Evolutionary conservation across 2,113 vertebrate genomes (phyloP), one percentile per base, ranked within the genome.

Genomic region (Ahaetulla prasina): DNA sequence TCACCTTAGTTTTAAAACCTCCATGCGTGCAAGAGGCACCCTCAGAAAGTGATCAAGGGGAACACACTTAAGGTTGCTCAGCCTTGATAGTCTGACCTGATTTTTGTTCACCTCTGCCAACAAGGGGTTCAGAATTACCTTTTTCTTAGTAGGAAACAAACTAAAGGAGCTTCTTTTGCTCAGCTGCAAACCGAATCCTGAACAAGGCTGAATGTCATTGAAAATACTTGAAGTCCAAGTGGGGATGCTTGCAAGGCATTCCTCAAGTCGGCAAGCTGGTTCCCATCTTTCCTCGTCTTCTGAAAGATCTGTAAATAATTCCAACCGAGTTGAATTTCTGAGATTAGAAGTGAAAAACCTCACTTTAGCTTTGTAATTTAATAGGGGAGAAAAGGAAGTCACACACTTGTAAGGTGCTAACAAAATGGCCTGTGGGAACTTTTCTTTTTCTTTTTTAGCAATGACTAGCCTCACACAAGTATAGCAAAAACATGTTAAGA

Each of bases 291-390:
- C 35, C 74, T 9, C 18, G 8, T 80, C 74, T 80, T 43, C 35
- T 10, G 43, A 89, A 60, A 50, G 25, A 9, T 60, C 43, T 91
- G 68, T 89, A 89, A 85, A 92, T 12, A 49, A 50, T 39, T 45
- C 39, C 25, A 30, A n/a, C 85, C 88, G 87, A 91, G 54, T 87
- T 49, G 43, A 93, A 80, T 84, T 60, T 96, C 93, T 0, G 0
- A 95, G 89, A 94, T 94, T 63, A 92, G 89, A 95, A 96, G 89
- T 88, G 94, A 96, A 96, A 90, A 96, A 88, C 63, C 30, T 87
- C 57, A 88, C 85, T 63, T 92, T 39, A 9, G n/a, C 45, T 92
- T 80, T 89, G 54, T 54, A 89, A 85, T 45, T 89, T 52, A 92
- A 84, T 50, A 80, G 25, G 80, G 52, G 90, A 88, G 45, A 49